Conservation (phyloP, 2,797 vertebrate species). For the Anisognathus igniventris region DNA sequence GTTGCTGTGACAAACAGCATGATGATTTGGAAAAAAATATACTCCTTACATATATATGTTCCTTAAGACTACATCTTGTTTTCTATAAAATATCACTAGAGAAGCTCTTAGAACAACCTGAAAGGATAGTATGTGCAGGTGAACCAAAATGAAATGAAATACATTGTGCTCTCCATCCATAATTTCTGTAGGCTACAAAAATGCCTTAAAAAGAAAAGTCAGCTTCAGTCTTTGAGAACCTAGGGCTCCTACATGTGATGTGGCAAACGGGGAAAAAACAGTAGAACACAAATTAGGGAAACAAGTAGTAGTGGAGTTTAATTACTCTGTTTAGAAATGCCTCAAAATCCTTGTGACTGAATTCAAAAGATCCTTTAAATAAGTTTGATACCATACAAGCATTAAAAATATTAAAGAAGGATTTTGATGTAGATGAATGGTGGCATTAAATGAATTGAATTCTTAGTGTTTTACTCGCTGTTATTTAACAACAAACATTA, state of each 20-base stretch:
- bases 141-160: neutral
- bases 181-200: neutral
- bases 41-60: neutral
- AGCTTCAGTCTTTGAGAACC: neutral
- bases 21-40: neutral
- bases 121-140: neutral
- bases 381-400: neutral
- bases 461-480: neutral
- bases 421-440: neutral
- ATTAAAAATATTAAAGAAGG: neutral
- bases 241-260: neutral
- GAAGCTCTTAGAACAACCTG: neutral
- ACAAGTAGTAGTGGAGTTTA: neutral
- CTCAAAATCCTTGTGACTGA: neutral
- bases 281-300: neutral
- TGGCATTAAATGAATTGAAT: neutral
- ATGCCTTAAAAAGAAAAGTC: neutral
- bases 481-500: neutral
- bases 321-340: neutral
- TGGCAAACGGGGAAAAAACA: neutral
- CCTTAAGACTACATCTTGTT: neutral
- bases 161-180: neutral
- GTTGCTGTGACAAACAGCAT: neutral
- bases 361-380: neutral
- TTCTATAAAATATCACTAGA: neutral